Conservation (phyloP, 2,888 invertebrate species). For the Amiota mariae region DNA sequence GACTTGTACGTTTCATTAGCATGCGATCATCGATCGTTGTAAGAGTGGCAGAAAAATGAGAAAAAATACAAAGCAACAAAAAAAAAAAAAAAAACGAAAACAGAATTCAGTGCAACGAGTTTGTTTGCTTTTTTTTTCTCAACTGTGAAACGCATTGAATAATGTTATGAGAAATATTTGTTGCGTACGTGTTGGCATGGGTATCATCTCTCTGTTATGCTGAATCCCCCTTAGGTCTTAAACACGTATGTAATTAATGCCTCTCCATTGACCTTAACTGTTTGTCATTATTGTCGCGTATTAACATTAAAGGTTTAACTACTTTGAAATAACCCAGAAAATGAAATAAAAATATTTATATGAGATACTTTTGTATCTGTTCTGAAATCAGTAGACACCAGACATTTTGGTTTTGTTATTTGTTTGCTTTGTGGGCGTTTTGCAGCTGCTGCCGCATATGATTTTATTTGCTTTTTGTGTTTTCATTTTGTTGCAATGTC, state of each 20-base stretch:
- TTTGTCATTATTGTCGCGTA: not conserved
- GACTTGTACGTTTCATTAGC: slow-evolving; percentile 62
- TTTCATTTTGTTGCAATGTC: slow-evolving; percentile 42
- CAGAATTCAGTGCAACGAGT: slow-evolving; percentile 5
- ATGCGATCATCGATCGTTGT: slow-evolving; percentile 41
- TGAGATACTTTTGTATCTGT: no score
- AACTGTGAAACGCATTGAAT: not conserved
- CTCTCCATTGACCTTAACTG: slow-evolving; percentile 17
- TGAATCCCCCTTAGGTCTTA: not conserved
- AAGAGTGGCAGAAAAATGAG: not conserved
- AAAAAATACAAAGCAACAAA: not conserved
- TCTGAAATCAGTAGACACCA: not conserved
- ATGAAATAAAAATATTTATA: no score
- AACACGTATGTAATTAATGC: slow-evolving; percentile 18
- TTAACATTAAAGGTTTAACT: not conserved
- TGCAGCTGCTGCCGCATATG: slow-evolving; percentile 3
- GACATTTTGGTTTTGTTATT: not conserved
- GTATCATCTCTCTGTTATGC: no score
- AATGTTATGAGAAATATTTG: slow-evolving; percentile 12
- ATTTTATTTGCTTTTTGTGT: not conserved
- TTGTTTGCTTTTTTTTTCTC: not conserved
- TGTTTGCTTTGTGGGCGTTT: slow-evolving; percentile 5
- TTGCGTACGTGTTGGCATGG: slow-evolving; percentile 13
- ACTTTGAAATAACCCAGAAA: no score
- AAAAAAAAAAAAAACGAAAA: not conserved